Percentiles rank a stretch among this genome's conserved stretches.
Evolutionary conservation across 2,888 invertebrate species (phyloP).

Genomic region (Scaeva pyrastri): DNA sequence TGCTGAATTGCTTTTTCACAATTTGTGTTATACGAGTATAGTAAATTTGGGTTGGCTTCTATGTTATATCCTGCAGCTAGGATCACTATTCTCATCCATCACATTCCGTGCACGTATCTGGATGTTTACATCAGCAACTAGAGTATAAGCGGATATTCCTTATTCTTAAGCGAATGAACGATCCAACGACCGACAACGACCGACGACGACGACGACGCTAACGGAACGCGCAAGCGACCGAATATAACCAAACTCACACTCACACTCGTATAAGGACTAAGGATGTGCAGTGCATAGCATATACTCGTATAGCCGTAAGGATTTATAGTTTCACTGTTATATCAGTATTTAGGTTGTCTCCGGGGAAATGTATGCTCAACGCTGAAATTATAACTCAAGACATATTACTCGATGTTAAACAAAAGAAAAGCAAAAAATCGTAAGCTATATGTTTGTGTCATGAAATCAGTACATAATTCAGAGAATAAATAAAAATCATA

Average conservation of each 20-base stretch:
- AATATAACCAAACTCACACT: too few species aligned
- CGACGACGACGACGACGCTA: too few species aligned
- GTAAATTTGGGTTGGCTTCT: not conserved
- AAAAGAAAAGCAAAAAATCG: constrained; percentile 19
- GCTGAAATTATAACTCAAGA: constrained; percentile 65
- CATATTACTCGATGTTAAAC: constrained; percentile 54
- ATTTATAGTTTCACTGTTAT: constrained; percentile 31
- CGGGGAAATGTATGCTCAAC: constrained; percentile 47
- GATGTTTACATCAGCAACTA: constrained; percentile 43
- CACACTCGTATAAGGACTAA: too few species aligned
- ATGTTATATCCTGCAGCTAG: constrained; percentile 29
- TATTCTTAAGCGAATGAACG: not conserved
- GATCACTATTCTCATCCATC: constrained; percentile 65
- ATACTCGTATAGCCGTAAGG: constrained; percentile 9
- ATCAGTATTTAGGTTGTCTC: constrained; percentile 58
- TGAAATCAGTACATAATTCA: constrained; percentile 50
- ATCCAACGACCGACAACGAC: too few species aligned
- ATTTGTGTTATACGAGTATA: not conserved
- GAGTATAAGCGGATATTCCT: constrained; percentile 23
- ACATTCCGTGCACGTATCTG: constrained; percentile 57
- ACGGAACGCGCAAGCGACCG: too few species aligned
- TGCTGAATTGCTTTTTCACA: constrained; percentile 23
- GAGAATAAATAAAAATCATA: constrained; percentile 22
- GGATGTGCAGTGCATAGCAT: too few species aligned
- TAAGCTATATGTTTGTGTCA: constrained; percentile 42